Conservation (phyloP, 2,888 invertebrate species). For the Palloptera scutellata region DNA sequence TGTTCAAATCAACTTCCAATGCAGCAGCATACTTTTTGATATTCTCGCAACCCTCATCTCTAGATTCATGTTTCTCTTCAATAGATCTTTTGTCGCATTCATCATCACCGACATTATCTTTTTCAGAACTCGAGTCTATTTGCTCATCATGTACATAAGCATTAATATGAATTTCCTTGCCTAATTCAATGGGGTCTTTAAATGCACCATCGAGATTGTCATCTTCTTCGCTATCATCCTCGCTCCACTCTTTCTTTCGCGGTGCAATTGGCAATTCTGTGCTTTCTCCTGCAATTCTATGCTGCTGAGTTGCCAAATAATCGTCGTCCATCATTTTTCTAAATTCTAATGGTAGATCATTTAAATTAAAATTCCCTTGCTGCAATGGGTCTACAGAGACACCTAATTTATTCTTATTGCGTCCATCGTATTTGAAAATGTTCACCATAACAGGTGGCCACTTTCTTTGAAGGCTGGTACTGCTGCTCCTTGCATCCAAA, state of each 20-base stretch:
- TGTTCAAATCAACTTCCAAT: not conserved
- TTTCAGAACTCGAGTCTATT: not conserved
- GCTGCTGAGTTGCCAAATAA: not conserved
- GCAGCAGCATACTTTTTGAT: not conserved
- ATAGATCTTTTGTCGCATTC: not conserved
- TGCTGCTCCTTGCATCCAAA: not conserved
- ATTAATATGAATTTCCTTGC: not conserved
- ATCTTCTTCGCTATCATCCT: not conserved
- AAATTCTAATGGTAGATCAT: slow-evolving; percentile 14
- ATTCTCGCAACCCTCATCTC: not conserved
- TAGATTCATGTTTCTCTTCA: not conserved
- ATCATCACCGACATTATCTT: not conserved
- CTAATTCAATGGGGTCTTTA: not conserved
- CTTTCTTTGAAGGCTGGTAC: slow-evolving; percentile 2
- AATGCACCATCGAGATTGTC: slow-evolving; percentile 5
- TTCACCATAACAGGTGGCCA: slow-evolving; percentile 19
- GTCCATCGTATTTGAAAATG: slow-evolving; percentile 30
- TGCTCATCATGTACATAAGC: not conserved
- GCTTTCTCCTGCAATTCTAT: not conserved
- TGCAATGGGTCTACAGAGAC: not conserved
- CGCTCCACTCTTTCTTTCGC: not conserved
- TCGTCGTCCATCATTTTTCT: slow-evolving; percentile 17
- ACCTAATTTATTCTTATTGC: not conserved
- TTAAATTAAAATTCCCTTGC: not conserved
- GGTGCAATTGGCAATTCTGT: not conserved